Evolutionary conservation across 2,113 vertebrate species (phyloP).

Genomic region (Hirundichthys speculiger): DNA sequence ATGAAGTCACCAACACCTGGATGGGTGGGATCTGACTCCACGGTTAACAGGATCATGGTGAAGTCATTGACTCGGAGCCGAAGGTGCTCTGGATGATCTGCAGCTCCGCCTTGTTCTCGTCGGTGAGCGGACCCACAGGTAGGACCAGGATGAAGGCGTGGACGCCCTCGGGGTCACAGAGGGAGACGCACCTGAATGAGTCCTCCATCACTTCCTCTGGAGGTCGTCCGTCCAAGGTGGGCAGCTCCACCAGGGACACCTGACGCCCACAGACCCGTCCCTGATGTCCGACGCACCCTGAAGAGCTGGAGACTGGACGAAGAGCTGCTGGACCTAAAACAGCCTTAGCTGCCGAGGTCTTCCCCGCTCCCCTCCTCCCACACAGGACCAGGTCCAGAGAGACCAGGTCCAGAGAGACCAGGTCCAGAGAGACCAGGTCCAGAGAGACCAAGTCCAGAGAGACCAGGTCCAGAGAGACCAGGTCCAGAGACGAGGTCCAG

Average conservation of each 20-base stretch:
- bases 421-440: too few relatives aligned
- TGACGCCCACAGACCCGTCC: slow-evolving; percentile 5
- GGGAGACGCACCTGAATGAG: slow-evolving; percentile 13
- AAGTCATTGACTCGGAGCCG: slow-evolving; percentile 18
- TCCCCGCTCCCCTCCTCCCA: slow-evolving; percentile 40
- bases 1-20: neutral
- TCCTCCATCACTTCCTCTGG: neutral
- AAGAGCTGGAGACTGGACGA: slow-evolving; percentile 7
- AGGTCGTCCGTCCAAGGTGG: slow-evolving; percentile 29
- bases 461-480: too few relatives aligned
- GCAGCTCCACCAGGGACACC: slow-evolving; percentile 20
- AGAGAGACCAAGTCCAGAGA: too few relatives aligned
- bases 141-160: slow-evolving; percentile 48
- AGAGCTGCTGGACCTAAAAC: slow-evolving; percentile 27
- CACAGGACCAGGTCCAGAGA: slow-evolving; percentile 56
- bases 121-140: slow-evolving; percentile 13
- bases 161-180: slow-evolving; percentile 36
- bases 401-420: too few relatives aligned
- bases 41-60: slow-evolving; percentile 37
- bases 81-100: slow-evolving; percentile 32
- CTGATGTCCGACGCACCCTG: slow-evolving; percentile 30
- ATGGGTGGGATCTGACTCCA: slow-evolving; percentile 7
- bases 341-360: slow-evolving; percentile 29
- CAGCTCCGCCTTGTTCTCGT: slow-evolving; percentile 50
- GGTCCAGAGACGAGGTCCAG: too few relatives aligned